Evolutionary conservation across 2,888 invertebrate species (phyloP), one percentile per base, ranked within the genome.

Genomic region (Ophion obscuratus): DNA sequence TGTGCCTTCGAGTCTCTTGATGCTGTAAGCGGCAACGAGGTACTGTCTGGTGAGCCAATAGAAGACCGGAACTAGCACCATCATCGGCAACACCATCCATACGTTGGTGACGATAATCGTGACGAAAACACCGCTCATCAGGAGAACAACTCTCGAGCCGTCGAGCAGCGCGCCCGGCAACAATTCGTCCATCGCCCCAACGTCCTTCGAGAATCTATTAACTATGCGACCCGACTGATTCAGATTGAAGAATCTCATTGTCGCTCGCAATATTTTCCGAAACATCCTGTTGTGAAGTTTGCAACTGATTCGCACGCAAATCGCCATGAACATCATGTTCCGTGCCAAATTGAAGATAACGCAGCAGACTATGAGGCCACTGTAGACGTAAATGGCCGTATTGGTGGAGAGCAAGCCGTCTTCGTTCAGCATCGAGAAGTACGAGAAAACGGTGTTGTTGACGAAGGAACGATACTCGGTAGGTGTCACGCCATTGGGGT

Each of bases 201-300:
- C 95, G 91, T 97, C 97, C 92, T 97, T 97, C 0, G 97, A 96
- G 92, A 97, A 97, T 70, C 97, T 94, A 93, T 97, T 97, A 53
- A 97, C 93, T 88, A 97, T 96, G 84, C 95, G 93, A 95, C 97
- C 97, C 83, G 97, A 96, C 2, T 98, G 97, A 94, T 98, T 98
- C 0, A 95, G 96, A 90, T 98, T 97, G 92, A 98, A 99, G 95
- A 99, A 99, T 20, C 96, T 94, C 96, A 98, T 97, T 0, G 97
- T 96, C 0, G 97, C 96, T 86, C 96, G 95, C 7, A 98, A 94
- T 90, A 98, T 95, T 67, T 96, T 96, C 66, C 95, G 94, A 93
- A 98, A 98, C 98, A 98, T 98, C 20, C 95, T 95, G 90, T 97
- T 96, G 93, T 98, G 98, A 3, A 99, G 95, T 83, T 95, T 96